Evolutionary conservation across 2,797 vertebrate species (phyloP).

Genomic region (Buceros bicornis): DNA sequence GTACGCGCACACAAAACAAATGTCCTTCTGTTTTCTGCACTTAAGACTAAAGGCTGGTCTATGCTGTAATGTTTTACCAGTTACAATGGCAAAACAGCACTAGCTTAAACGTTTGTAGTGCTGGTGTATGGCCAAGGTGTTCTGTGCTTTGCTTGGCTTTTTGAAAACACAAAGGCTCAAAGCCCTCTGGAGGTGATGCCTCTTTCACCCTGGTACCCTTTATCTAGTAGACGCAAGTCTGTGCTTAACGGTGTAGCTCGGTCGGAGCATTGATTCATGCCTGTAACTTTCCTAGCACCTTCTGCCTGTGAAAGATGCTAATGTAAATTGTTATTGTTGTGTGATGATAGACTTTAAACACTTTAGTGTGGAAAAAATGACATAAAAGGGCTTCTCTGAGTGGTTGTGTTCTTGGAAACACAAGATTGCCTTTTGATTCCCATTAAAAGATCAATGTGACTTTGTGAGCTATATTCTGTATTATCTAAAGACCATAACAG

Average conservation of each 20-base stretch:
- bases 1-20: accelerated
- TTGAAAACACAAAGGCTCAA: not conserved
- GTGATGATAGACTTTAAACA: not conserved
- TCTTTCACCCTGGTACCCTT: not conserved
- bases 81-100: not conserved
- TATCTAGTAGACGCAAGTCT: not conserved
- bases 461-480: not conserved
- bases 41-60: not conserved
- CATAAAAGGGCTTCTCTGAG: not conserved
- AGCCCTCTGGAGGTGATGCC: accelerated
- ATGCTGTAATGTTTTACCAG: not conserved
- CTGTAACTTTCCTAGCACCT: not conserved
- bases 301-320: not conserved
- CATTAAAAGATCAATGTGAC: not conserved
- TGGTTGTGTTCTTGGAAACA: not conserved
- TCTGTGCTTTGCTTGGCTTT: not conserved
- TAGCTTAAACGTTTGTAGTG: not conserved
- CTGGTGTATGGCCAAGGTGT: accelerated
- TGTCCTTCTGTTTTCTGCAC: not conserved
- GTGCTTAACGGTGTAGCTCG: accelerated
- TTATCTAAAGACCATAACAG: not conserved
- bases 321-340: not conserved
- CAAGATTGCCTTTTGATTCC: not conserved
- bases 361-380: not conserved
- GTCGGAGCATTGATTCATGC: not conserved